These are phyloP conservation scores for Aplysina aerophoba DNA, from an alignment of 37 sponge, comb jelly and placozoan genomes.

Conservation along the genomic window DNA sequence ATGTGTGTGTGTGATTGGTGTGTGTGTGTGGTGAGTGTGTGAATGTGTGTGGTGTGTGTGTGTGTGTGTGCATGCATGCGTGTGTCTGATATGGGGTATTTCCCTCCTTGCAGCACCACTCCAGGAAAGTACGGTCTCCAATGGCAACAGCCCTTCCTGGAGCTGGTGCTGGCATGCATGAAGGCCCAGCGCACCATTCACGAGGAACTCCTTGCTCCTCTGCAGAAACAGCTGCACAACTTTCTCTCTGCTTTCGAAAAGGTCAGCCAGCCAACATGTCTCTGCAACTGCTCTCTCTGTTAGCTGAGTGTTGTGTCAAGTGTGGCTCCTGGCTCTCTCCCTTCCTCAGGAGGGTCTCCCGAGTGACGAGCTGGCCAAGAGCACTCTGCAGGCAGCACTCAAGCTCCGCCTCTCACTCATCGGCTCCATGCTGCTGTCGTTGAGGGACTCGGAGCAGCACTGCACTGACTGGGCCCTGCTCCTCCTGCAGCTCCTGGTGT, in stretches of 20 bases:
- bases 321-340: neutral
- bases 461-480: constrained; percentile 81
- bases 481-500: constrained; percentile 83
- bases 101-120: neutral
- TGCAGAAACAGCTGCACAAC: constrained; percentile 75
- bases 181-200: constrained; percentile 63
- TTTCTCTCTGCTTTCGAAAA: constrained; percentile 81
- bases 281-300: too few species aligned
- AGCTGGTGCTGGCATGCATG: constrained; percentile 89
- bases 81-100: too few species aligned
- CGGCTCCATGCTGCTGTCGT: constrained; percentile 41
- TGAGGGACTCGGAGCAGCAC: constrained; percentile 16
- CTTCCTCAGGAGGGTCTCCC: constrained; percentile 71
- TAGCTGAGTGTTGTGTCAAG: too few species aligned
- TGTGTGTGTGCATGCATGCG: neutral
- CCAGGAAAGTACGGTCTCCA: constrained; percentile 63
- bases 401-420: constrained; percentile 74
- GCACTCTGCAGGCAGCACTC: constrained; percentile 80
- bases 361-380: constrained; percentile 68
- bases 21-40: neutral
- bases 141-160: constrained; percentile 93
- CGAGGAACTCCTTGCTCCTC: constrained; percentile 67
- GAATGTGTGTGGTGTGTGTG: neutral
- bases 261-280: constrained; percentile 55
- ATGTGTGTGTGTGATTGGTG: neutral